Evolutionary conservation across 2,888 invertebrate genomes (phyloP).

Genomic region (Leucoma salicis): DNA sequence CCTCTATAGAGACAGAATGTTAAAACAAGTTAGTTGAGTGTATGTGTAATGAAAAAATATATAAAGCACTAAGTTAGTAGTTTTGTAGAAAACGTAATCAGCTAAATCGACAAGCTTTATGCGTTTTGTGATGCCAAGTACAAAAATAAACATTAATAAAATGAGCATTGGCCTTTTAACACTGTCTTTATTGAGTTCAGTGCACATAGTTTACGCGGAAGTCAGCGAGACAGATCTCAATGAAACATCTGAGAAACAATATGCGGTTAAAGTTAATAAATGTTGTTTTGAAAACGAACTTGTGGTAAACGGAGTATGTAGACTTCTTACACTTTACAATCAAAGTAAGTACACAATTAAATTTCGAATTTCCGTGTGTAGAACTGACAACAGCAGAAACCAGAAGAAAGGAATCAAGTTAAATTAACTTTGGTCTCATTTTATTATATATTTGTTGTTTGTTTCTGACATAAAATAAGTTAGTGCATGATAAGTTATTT

Average conservation of each 20-base stretch:
- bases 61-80: too few relatives aligned
- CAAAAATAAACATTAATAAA: too few relatives aligned
- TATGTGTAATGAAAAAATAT: too few relatives aligned
- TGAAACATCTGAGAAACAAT: constrained; percentile 68
- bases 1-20: too few relatives aligned
- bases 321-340: constrained; percentile 82
- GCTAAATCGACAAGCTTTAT: too few relatives aligned
- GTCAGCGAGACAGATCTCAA: constrained; percentile 69
- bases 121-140: too few relatives aligned
- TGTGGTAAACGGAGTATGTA: constrained; percentile 85
- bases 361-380: background rate
- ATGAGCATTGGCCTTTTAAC: constrained; percentile 45
- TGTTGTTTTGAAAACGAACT: constrained; percentile 89
- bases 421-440: too few relatives aligned
- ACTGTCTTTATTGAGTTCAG: constrained; percentile 54
- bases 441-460: background rate
- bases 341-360: constrained; percentile 70
- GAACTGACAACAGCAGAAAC: too few relatives aligned
- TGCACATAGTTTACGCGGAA: constrained; percentile 37
- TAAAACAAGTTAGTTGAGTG: too few relatives aligned
- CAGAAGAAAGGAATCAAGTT: too few relatives aligned
- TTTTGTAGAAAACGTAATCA: too few relatives aligned
- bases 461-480: background rate
- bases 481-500: too few relatives aligned
- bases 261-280: constrained; percentile 86